Evolutionary conservation across 2,113 vertebrate genomes (phyloP).

Genomic region (Pitta sordida): DNA sequence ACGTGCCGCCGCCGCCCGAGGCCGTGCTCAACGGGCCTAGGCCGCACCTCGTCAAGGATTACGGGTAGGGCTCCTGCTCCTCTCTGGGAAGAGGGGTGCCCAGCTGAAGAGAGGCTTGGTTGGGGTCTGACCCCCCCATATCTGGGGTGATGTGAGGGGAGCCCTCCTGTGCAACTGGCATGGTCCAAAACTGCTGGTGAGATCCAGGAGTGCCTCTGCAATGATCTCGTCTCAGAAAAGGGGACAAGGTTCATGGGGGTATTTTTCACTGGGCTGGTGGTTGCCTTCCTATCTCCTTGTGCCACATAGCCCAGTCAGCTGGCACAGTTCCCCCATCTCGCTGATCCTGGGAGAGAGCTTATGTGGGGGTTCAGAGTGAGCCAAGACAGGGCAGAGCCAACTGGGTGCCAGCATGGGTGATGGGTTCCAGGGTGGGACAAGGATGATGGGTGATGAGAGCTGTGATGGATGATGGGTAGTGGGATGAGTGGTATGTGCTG

Average conservation of each 20-base stretch:
- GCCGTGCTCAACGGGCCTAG: slow-evolving; percentile 84
- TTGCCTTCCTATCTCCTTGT: not conserved
- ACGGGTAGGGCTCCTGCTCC: slow-evolving; percentile 65
- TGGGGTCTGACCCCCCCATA: fast-evolving
- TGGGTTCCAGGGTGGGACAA: not conserved
- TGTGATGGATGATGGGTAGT: not conserved
- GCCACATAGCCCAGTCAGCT: fast-evolving
- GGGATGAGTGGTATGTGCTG: no score
- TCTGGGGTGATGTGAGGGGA: not conserved
- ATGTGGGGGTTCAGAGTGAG: fast-evolving
- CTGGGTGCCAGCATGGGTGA: not conserved
- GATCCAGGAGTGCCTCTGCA: not conserved
- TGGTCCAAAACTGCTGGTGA: fast-evolving
- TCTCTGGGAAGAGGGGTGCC: fast-evolving
- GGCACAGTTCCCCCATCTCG: not conserved
- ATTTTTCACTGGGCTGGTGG: not conserved
- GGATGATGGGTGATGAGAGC: no score
- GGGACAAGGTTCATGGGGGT: not conserved
- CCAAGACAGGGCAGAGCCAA: fast-evolving
- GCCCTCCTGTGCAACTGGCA: fast-evolving
- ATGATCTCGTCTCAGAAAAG: not conserved
- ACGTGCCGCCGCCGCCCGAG: slow-evolving; percentile 72
- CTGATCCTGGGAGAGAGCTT: not conserved
- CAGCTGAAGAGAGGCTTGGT: not conserved
- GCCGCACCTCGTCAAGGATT: slow-evolving; percentile 84